Base-by-base conservation (phyloP, 2,113 vertebrate genomes). In the Gasterosteus nipponicus region DNA sequence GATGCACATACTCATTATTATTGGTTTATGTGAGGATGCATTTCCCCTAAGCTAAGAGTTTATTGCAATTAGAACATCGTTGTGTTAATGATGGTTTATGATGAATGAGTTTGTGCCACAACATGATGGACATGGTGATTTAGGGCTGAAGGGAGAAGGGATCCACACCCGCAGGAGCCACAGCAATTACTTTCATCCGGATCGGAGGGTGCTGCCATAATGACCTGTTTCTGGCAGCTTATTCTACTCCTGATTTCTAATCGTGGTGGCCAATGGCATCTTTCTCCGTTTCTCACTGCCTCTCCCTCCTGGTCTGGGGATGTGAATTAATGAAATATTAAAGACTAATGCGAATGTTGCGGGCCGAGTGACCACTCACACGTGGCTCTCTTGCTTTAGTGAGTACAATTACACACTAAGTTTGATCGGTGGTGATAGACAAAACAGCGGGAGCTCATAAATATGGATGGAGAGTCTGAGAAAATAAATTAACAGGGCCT, bases 401-500 rank as follows among this genome's bases (percentile, higher is more conserved):
- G 81, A 88, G 90, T 85, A 92, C 91, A 94, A 93, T 94, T 94
- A 94, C 91, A 91, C 86, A 87, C 86, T 92, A 93, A 94, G 93
- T 94, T 91, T 93, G 92, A 94, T 97, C 91, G 91, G 94, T 93
- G 90, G 95, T 97, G 96, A 96, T 96, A 97, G 97, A 97, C 96
- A 96, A 95, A 97, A 96, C 97, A 98, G 97, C 96, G 95, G 96
- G 96, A 91, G 94, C 93, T 96, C 95, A 97, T 97, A 97, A 97
- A 98, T 98, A 98, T 97, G 96, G 93, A 98, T 96, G 92, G 80
- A 77, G 80, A 91, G 92, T 95, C 94, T 96, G 95, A 94, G 95
- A 96, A 97, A 97, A 97, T 96, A 97, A 98, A 98, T 98, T 96
- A 97, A 95, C 95, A 94, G 93, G 89, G 96, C 94, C 95, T 95